Evolutionary conservation across 2,888 invertebrate genomes (phyloP).

Genomic region (Ormyrus pomaceus): DNA sequence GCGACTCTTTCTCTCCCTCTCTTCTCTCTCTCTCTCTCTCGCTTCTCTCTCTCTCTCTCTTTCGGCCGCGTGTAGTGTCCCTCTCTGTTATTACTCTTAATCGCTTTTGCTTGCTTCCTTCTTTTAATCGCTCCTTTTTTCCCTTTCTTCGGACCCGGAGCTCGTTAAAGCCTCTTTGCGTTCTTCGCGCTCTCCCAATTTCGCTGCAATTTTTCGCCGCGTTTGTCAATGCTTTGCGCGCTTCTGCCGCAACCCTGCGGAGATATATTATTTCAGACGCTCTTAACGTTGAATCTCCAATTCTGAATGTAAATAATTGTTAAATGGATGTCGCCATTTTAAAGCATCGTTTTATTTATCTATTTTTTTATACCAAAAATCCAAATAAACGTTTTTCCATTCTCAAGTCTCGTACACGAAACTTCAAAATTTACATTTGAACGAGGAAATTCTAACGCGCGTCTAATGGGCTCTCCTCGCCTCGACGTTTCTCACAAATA

Average conservation of each 20-base stretch:
- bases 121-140: slow-evolving; percentile 35
- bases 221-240: background rate
- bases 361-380: background rate
- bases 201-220: background rate
- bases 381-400: background rate
- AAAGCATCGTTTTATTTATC: too few relatives aligned
- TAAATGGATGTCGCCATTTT: too few relatives aligned
- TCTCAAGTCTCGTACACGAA: too few relatives aligned
- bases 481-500: too few relatives aligned
- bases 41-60: slow-evolving; percentile 15
- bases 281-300: too few relatives aligned
- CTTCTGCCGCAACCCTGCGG: too few relatives aligned
- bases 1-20: slow-evolving; percentile 18
- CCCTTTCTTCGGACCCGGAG: background rate
- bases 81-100: slow-evolving; percentile 47
- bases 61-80: background rate
- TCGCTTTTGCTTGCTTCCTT: slow-evolving; percentile 41
- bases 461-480: background rate
- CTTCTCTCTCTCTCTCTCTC: background rate
- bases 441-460: too few relatives aligned
- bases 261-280: too few relatives aligned
- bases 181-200: background rate
- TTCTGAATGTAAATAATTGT: too few relatives aligned
- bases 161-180: slow-evolving; percentile 20
- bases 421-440: too few relatives aligned